Base-by-base conservation (phyloP, 2,797 vertebrate species). In the Sebastes minor region DNA sequence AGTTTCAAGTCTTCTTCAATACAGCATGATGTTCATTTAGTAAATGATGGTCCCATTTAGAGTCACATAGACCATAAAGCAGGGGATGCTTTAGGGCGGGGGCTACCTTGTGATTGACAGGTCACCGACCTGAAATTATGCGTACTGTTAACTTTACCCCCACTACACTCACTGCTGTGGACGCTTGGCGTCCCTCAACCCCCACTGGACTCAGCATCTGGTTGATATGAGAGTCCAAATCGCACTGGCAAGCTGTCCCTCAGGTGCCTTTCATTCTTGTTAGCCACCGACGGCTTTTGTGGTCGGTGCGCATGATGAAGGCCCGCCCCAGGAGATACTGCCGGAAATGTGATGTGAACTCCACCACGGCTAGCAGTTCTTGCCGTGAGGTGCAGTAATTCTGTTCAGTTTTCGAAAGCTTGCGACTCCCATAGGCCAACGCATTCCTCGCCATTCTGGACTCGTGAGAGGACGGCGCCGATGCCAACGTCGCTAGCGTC, bases 191-290 rank as follows among this genome's bases (percentile, higher is more conserved):
- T 16, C n/a, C 16, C 8, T 10, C 62, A 30, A 84, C 59, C 78
- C 76, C 84, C 70, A 82, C 69, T 52, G 25, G 46, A 63, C 63
- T 59, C 63, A 13, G 61, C 28, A 13, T 20, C 32, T 11, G 27
- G 28, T 5, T 49, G 14, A 46, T 8, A 1, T 13, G 70, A 32
- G 85, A 65, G 62, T 53, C 53, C 75, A 76, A 69, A 1, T 78
- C 62, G n/a, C 75, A 79, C n/a, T 80, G 80, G 80, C 84, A 0
- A 90, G 46, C 55, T 89, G 82, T 5, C 86, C 79, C 5, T 87
- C 86, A 7, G 81, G 82, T 38, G 89, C 76, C 25, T 35, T 73
- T 88, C 63, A 87, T 69, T 2, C 5, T 56, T 49, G 79, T 86
- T 1, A 86, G 11, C 84, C 81, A 86, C 2, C 38, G 20, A 2